Conservation (phyloP, 2,113 vertebrate species). For the Mesoclemmys tuberculata region DNA sequence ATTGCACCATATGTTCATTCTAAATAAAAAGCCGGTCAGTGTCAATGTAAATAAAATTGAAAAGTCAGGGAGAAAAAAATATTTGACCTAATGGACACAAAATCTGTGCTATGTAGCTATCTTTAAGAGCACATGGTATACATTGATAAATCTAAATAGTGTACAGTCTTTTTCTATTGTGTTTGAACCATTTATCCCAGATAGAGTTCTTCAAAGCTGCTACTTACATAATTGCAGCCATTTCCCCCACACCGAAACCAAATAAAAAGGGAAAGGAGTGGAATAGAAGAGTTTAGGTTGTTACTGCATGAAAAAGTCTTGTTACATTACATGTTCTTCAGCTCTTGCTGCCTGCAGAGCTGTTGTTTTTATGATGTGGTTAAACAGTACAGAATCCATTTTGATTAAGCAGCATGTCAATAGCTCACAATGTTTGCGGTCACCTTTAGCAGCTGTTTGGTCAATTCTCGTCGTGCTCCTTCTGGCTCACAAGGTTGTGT, state of each 20-base stretch:
- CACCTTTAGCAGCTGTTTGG: conserved; percentile 38
- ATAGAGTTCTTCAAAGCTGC: conserved; percentile 49
- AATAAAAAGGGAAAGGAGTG: neutral
- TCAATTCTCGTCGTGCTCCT: conserved; percentile 38
- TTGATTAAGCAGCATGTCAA: conserved; percentile 41
- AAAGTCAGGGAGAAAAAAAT: conserved; percentile 18
- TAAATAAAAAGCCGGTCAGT: conserved; percentile 35
- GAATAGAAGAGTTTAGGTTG: conserved; percentile 45
- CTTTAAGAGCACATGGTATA: conserved; percentile 41
- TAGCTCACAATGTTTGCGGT: conserved; percentile 51
- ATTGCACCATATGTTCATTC: conserved; percentile 59
- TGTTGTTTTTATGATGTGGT: conserved; percentile 59
- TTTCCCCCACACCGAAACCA: conserved; percentile 44
- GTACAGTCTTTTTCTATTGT: conserved; percentile 9
- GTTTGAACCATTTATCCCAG: conserved; percentile 4
- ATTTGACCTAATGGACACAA: conserved; percentile 30
- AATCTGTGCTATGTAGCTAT: conserved; percentile 59
- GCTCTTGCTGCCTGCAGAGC: conserved; percentile 56
- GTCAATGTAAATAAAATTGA: conserved; percentile 60
- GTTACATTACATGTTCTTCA: conserved; percentile 82
- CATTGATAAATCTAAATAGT: conserved; percentile 56
- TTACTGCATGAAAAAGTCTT: conserved; percentile 63
- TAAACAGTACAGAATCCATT: conserved; percentile 72
- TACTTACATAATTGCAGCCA: conserved; percentile 49
- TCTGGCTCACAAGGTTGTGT: conserved; percentile 89